Evolutionary conservation across 2,888 invertebrate species (phyloP).

Genomic region (Oligia latruncula): DNA sequence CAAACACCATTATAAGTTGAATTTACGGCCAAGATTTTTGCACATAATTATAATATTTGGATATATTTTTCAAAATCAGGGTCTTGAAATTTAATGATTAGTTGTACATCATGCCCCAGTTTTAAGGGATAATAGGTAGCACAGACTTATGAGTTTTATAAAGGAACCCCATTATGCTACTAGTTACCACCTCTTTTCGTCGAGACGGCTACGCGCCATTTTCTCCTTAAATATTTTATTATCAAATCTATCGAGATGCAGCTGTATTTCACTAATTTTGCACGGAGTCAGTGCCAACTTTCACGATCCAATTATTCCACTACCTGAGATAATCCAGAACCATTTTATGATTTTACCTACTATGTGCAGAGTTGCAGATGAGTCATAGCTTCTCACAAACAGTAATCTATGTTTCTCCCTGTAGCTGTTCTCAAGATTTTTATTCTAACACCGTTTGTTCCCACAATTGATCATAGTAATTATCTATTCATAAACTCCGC

Average conservation of each 20-base stretch:
- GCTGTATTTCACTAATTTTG: neutral
- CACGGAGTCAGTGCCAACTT: neutral
- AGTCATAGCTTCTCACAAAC: constrained; percentile 28
- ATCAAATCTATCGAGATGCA: neutral
- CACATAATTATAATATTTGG: neutral
- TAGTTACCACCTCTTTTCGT: neutral
- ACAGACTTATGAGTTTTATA: neutral
- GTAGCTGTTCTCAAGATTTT: constrained; percentile 44
- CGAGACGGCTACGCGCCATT: neutral
- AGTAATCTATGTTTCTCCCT: constrained; percentile 5
- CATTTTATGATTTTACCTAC: neutral
- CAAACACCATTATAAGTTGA: neutral
- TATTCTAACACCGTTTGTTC: constrained; percentile 41
- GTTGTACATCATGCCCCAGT: neutral
- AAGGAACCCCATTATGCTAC: neutral
- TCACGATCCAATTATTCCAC: neutral
- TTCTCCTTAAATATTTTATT: neutral
- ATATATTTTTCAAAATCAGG: neutral
- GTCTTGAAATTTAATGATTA: neutral
- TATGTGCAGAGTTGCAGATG: neutral
- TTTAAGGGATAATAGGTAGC: neutral
- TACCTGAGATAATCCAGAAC: constrained; percentile 7
- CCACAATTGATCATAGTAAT: constrained; percentile 50
- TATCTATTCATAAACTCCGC: constrained; percentile 53
- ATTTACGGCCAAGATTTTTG: constrained; percentile 9